phyloP scores from a whole-genome alignment of 2,113 vertebrate species.

The Vicugna pacos region DNA sequence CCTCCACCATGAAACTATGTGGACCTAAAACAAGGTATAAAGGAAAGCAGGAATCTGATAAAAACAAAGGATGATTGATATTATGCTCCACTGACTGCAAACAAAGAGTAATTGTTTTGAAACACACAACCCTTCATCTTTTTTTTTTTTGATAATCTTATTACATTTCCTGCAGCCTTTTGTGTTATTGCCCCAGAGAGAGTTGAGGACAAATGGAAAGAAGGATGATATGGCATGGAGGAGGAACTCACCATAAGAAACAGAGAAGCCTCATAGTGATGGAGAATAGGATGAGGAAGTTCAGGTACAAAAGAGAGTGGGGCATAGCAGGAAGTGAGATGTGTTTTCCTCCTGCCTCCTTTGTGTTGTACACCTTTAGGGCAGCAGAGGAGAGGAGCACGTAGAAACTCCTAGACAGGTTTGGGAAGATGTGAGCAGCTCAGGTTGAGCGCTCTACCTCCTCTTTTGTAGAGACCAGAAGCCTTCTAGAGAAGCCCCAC shows the following conservation, averaged over 20 bases:
- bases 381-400: not conserved
- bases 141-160: not conserved
- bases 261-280: not conserved
- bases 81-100: not conserved
- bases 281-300: not conserved
- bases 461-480: not conserved
- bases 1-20: not conserved
- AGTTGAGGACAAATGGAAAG: not conserved
- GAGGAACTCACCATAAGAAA: not conserved
- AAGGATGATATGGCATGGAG: fast-evolving
- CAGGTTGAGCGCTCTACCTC: fast-evolving
- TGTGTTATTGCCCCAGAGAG: not conserved
- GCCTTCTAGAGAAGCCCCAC: not conserved
- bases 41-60: not conserved
- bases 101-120: not conserved
- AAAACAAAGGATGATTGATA: not conserved
- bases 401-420: not conserved
- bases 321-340: not conserved
- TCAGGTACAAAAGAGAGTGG: not conserved
- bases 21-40: not conserved
- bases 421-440: fast-evolving
- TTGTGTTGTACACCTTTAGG: fast-evolving
- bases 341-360: not conserved
- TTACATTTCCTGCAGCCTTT: not conserved
- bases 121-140: not conserved